phyloP scores from a whole-genome alignment of 2,797 vertebrate species.

The Danio tinwini region DNA sequence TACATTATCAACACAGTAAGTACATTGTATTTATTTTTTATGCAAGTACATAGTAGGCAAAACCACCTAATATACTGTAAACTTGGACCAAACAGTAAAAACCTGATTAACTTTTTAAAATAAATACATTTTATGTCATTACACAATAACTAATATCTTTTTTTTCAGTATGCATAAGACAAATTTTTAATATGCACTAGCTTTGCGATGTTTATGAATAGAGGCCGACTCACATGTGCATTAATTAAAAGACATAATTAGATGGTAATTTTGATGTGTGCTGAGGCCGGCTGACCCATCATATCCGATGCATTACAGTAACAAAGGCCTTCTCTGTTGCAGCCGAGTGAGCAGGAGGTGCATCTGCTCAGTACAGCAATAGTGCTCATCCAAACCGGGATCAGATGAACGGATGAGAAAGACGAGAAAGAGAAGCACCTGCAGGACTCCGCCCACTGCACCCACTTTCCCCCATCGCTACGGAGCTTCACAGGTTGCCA shows the following conservation, averaged over 20 bases:
- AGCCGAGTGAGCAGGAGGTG: constrained; percentile 56
- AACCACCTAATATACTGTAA: no score
- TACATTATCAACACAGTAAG: no score
- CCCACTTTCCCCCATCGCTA: constrained; percentile 47
- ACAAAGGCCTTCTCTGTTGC: constrained; percentile 59
- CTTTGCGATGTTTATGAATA: constrained; percentile 7
- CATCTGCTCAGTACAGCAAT: constrained; percentile 53
- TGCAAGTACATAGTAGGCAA: no score
- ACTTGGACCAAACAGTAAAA: no score
- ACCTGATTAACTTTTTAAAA: no score
- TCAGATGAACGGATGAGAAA: constrained; percentile 54
- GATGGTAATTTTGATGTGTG: constrained; percentile 7
- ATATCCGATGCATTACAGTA: constrained; percentile 45
- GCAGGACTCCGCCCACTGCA: constrained; percentile 50
- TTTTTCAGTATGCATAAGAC: background rate
- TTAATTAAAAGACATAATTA: constrained; percentile 3
- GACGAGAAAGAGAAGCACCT: constrained; percentile 60
- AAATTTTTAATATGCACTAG: background rate
- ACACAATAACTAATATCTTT: no score
- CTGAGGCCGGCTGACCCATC: background rate
- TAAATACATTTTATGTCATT: no score
- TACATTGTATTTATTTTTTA: no score
- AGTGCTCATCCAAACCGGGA: constrained; percentile 42
- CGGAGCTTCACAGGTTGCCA: constrained; percentile 72
- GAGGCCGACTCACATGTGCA: background rate